Evolutionary conservation across 2,797 vertebrate genomes (phyloP).

Genomic region (Sebastolobus altivelis): DNA sequence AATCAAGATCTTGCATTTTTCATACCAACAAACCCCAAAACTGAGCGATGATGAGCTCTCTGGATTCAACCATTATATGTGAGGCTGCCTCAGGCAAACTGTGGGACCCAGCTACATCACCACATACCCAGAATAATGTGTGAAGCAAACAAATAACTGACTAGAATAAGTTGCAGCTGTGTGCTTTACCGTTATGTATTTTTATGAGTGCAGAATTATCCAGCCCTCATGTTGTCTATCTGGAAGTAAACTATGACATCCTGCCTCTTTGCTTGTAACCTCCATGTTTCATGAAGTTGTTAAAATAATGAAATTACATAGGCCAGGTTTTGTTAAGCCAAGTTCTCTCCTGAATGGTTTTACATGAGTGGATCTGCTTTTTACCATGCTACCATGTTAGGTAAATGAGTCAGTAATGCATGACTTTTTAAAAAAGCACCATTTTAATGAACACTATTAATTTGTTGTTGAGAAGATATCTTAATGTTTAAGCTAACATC

Average conservation of each 20-base stretch:
- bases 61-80: conserved; percentile 8
- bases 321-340: neutral
- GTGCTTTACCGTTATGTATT: neutral
- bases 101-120: conserved; percentile 8
- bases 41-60: conserved; percentile 11
- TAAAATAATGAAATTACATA: neutral
- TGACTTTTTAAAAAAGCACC: neutral
- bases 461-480: too few relatives aligned
- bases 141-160: conserved; percentile 4
- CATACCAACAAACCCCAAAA: conserved; percentile 19
- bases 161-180: neutral
- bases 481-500: neutral
- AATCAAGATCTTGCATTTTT: conserved; percentile 23
- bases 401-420: neutral
- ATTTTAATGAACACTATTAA: neutral
- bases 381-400: neutral
- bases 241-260: neutral
- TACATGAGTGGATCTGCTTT: neutral
- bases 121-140: conserved; percentile 13
- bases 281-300: neutral
- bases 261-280: neutral
- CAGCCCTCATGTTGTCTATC: neutral
- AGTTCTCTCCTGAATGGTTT: neutral
- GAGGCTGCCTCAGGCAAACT: conserved; percentile 23
- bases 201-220: neutral